phyloP scores from a whole-genome alignment of 2,797 vertebrate species.

The Manis pentadactyla region DNA sequence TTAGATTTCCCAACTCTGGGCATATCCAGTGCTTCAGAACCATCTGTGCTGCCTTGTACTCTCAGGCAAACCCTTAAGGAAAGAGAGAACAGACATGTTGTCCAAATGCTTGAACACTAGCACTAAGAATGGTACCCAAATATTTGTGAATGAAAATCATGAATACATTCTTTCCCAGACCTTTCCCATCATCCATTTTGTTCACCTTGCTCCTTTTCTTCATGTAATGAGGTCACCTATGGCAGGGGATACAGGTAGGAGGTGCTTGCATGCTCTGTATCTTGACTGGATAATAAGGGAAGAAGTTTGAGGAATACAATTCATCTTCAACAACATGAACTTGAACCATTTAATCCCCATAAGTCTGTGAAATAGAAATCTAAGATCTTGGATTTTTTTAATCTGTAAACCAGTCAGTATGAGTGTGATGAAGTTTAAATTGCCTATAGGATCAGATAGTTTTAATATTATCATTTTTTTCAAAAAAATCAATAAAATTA shows the following conservation, averaged over 20 bases:
- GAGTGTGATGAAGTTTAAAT: background rate
- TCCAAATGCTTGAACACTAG: background rate
- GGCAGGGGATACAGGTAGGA: background rate
- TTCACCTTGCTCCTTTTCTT: background rate
- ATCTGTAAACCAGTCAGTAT: background rate
- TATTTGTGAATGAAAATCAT: constrained; percentile 21
- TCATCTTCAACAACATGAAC: background rate
- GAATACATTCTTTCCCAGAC: background rate
- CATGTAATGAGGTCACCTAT: background rate
- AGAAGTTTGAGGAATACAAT: background rate
- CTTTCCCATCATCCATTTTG: background rate
- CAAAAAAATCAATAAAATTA: background rate
- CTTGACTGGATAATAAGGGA: background rate
- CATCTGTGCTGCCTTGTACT: background rate
- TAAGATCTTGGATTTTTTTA: constrained; percentile 19
- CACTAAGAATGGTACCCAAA: background rate
- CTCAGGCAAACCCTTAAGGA: constrained; percentile 16
- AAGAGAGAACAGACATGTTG: background rate
- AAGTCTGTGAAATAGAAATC: background rate
- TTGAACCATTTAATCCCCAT: background rate
- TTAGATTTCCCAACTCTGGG: background rate
- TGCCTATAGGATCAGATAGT: background rate
- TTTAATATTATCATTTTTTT: constrained; percentile 25
- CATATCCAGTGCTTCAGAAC: background rate
- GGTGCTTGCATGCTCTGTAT: background rate